Conservation (phyloP, 2,888 invertebrate species). For the Andrena minutula region DNA sequence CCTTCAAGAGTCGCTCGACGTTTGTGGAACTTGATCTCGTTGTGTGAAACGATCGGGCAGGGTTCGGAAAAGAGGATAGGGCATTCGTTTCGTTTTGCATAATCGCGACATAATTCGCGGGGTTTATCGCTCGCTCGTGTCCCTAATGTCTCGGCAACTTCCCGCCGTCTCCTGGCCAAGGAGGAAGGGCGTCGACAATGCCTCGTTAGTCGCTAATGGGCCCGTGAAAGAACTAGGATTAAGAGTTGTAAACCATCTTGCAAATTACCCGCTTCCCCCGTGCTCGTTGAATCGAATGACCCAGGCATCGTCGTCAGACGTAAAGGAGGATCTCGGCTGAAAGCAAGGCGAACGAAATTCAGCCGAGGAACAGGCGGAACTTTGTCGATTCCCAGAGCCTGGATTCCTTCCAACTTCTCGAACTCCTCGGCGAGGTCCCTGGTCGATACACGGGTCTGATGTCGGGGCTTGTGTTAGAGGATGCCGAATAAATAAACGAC, state of each 20-base stretch:
- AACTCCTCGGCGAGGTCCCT: no score
- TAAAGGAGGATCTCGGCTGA: background rate
- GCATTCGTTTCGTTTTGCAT: conserved; percentile 71
- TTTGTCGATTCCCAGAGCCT: no score
- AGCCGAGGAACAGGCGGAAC: background rate
- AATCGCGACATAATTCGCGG: conserved; percentile 76
- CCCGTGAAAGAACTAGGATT: conserved; percentile 78
- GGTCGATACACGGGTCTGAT: no score
- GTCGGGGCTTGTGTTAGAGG: no score
- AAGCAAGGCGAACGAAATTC: background rate
- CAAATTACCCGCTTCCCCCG: conserved; percentile 73
- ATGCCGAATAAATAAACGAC: no score
- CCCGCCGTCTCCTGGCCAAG: conserved; percentile 31
- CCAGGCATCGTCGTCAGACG: conserved; percentile 1
- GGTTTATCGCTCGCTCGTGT: conserved; percentile 77
- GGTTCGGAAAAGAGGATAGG: conserved; percentile 17
- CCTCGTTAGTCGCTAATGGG: conserved; percentile 80
- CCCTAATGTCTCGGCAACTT: conserved; percentile 76
- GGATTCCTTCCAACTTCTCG: no score
- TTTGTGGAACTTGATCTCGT: background rate
- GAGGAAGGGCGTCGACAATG: conserved; percentile 76
- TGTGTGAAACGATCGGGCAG: conserved; percentile 22
- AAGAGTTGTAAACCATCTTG: conserved; percentile 79
- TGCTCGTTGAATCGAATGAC: conserved; percentile 38
- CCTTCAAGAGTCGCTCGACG: no score